Percentiles rank a stretch among this genome's conserved stretches.
phyloP scores from a whole-genome alignment of 2,113 vertebrate genomes.

The Pachycephala philippinensis region DNA sequence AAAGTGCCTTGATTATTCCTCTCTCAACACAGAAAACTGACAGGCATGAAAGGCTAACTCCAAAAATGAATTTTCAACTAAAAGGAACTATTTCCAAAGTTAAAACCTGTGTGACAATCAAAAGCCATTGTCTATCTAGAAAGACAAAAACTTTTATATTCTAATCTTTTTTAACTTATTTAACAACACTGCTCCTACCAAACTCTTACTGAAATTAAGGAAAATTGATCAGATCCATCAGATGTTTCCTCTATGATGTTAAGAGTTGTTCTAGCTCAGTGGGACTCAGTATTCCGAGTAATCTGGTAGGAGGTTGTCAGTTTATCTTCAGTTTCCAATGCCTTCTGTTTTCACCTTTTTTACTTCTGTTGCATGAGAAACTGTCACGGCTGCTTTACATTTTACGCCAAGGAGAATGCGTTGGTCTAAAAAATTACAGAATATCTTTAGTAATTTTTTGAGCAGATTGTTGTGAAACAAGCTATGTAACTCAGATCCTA shows the following conservation, averaged over 20 bases:
- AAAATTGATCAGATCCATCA: not conserved
- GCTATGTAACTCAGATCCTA: not conserved
- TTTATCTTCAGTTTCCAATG: not conserved
- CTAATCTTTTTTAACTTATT: not conserved
- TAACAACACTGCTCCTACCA: fast-evolving
- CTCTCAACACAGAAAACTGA: not conserved
- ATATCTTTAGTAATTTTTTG: not conserved
- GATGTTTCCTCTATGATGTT: not conserved
- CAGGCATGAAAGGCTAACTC: not conserved
- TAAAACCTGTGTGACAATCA: not conserved
- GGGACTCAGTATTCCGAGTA: not conserved
- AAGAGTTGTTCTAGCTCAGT: not conserved
- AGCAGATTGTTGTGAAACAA: constrained; percentile 31
- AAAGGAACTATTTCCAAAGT: not conserved
- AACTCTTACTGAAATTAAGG: not conserved
- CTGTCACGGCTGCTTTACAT: not conserved
- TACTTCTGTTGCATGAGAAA: not conserved
- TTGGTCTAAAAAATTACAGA: not conserved
- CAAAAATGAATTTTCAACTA: not conserved
- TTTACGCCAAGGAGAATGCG: not conserved
- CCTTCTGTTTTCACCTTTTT: not conserved
- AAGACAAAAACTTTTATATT: not conserved
- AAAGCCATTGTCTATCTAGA: not conserved
- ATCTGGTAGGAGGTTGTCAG: not conserved
- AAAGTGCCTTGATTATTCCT: not conserved